A percentile compares a stretch with the other conserved stretches of the same genome.
Evolutionary conservation across 2,888 invertebrate species (phyloP).

Genomic region (Leptopterna dolabrata): DNA sequence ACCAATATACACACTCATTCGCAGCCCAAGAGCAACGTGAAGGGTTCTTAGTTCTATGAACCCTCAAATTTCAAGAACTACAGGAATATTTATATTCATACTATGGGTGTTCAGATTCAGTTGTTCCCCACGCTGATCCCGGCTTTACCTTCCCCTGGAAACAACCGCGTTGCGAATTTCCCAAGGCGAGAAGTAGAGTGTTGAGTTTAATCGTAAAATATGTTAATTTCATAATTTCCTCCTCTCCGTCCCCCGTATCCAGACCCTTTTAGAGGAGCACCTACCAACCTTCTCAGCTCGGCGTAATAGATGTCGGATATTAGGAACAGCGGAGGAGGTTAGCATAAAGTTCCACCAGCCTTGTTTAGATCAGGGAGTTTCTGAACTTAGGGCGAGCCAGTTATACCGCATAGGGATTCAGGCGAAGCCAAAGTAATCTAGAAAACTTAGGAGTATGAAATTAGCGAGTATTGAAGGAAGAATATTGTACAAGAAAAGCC

Average conservation of each 20-base stretch:
- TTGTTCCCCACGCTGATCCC: not conserved
- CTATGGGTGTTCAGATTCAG: not conserved
- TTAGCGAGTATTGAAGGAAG: no score
- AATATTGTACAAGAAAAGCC: no score
- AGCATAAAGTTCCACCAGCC: constrained; percentile 1
- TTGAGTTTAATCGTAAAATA: constrained; percentile 50
- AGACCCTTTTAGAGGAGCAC: constrained; percentile 9
- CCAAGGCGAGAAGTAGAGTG: constrained; percentile 2
- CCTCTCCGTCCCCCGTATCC: not conserved
- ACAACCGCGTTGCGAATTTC: constrained; percentile 16
- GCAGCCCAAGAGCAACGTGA: no score
- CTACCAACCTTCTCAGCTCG: not conserved
- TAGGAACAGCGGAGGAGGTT: constrained; percentile 1
- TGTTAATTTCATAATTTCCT: constrained; percentile 51
- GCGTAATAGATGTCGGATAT: constrained; percentile 31
- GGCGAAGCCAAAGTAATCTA: not conserved
- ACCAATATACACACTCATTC: no score
- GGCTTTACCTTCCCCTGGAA: not conserved
- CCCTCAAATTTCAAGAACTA: no score
- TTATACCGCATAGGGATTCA: not conserved
- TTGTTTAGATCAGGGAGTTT: not conserved
- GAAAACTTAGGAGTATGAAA: no score
- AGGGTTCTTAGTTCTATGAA: no score
- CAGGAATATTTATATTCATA: not conserved
- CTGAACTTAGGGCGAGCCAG: not conserved